A percentile compares a stretch with the other conserved stretches of the same genome.
phyloP scores from a whole-genome alignment of 2,113 vertebrate species.

The Paramormyrops kingsleyae region DNA sequence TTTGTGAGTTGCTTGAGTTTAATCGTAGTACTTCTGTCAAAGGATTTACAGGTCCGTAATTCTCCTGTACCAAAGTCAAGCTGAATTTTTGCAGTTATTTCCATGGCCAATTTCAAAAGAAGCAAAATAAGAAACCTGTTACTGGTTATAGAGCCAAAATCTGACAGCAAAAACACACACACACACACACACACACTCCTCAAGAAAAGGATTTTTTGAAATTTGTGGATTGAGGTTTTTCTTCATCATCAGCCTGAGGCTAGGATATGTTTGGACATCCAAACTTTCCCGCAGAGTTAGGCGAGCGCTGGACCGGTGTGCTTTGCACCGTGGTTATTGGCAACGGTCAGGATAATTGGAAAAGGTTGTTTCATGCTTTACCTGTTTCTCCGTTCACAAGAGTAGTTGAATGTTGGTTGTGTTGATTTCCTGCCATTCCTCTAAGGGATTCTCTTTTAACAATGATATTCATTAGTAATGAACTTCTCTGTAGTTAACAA shows the following conservation, averaged over 20 bases:
- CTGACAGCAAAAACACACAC: neutral
- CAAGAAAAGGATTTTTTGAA: neutral
- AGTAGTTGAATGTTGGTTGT: neutral
- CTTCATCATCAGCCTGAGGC: constrained; percentile 7
- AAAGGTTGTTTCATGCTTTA: constrained; percentile 11
- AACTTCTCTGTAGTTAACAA: neutral
- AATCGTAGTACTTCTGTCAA: neutral
- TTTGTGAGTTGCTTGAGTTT: neutral
- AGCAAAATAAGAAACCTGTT: no score
- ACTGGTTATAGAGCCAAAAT: constrained; percentile 1
- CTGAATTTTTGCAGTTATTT: neutral
- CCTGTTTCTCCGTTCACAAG: neutral
- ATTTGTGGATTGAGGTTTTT: constrained; percentile 6
- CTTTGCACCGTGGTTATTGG: neutral
- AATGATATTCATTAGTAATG: neutral
- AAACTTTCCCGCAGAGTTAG: constrained; percentile 5
- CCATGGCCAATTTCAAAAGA: neutral
- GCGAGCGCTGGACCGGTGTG: neutral
- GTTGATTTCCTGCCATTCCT: neutral
- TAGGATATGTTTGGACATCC: constrained; percentile 2
- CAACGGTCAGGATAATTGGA: neutral
- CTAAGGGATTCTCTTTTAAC: neutral
- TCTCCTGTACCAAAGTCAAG: neutral
- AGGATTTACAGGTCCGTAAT: neutral
- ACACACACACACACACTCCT: neutral